Evolutionary conservation across 2,113 vertebrate genomes (phyloP), one percentile per base, ranked within the genome.

Genomic region (Vidua macroura): DNA sequence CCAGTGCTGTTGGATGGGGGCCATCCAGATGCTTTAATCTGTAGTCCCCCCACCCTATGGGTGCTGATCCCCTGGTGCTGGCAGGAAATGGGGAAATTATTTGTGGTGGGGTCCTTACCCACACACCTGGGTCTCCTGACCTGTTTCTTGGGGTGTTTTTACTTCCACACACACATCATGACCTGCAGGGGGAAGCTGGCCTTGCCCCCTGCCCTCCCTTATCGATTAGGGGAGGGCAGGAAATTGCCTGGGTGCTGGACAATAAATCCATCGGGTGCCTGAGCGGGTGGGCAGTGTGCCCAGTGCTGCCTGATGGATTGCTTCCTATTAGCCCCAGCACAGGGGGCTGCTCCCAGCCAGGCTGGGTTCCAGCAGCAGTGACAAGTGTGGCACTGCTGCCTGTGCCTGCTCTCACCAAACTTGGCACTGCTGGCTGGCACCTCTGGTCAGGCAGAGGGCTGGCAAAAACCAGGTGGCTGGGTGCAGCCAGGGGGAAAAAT

Each of bases 181-280:
- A 67, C 83, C 56, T 53, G 69, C 18, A 30, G 2, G 9, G 49
- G 53, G 49, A 39, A 80, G 53, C 72, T 86, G 76, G 67, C 35
- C 53, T 68, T 92, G 80, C n/a, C 67, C 60, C 79, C 41, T 48
- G 8, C 31, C 35, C 20, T 35, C 37, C 9, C 4, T 48, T 75
- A 93, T 92, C 93, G 93, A 90, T 96, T 91, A 88, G 85, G 77
- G 82, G 43, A 91, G 93, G 86, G 88, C 82, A 92, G 93, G 95
- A 95, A 95, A 93, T 93, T 86, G 88, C 80, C 76, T 92, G 82
- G 89, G 90, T 35, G 67, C 91, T 64, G 73, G 81, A 53, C 5
- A 10, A 97, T 96, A 97, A 97, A 97, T 97, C 91, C 76, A 59
- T 41, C 3, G 21, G 83, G 83, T 58, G 63, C 88, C 87, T 96